A percentile compares a stretch with the other conserved stretches of the same genome.
Conservation (phyloP, 2,888 invertebrate genomes). For the Muscina levida region DNA sequence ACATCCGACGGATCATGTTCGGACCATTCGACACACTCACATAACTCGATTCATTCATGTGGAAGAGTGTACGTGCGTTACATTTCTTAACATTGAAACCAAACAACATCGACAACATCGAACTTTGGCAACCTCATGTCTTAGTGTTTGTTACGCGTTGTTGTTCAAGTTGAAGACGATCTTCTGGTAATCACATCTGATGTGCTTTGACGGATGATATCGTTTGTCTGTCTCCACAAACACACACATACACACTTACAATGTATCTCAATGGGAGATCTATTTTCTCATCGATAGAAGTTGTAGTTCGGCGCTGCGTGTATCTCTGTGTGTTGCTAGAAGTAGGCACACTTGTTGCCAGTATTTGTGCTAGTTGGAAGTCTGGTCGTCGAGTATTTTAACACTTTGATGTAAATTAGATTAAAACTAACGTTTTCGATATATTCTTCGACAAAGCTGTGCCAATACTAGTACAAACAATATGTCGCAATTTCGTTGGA, state of each 20-base stretch:
- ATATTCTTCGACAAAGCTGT: too few relatives aligned
- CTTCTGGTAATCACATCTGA: too few relatives aligned
- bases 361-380: slow-evolving; percentile 11
- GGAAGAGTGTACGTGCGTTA: slow-evolving; percentile 15
- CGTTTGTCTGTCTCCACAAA: too few relatives aligned
- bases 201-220: too few relatives aligned
- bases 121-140: slow-evolving; percentile 6
- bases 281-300: not conserved
- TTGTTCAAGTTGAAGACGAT: not conserved
- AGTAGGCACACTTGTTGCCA: not conserved
- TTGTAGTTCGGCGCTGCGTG: not conserved
- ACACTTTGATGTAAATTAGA: slow-evolving; percentile 28
- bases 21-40: too few relatives aligned
- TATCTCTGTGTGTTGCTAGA: not conserved
- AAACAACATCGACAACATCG: not conserved
- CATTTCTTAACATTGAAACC: slow-evolving; percentile 26
- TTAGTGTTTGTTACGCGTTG: not conserved
- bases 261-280: not conserved
- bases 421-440: slow-evolving; percentile 5
- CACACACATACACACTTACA: too few relatives aligned
- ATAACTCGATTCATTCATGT: too few relatives aligned
- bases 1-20: not conserved
- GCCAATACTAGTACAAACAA: too few relatives aligned
- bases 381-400: slow-evolving; percentile 11
- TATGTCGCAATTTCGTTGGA: not conserved